A percentile compares a stretch with the other conserved stretches of the same genome.
Evolutionary conservation across 1,140 invertebrate genomes (phyloP).

Genomic region (Wiebesia pumilae): DNA sequence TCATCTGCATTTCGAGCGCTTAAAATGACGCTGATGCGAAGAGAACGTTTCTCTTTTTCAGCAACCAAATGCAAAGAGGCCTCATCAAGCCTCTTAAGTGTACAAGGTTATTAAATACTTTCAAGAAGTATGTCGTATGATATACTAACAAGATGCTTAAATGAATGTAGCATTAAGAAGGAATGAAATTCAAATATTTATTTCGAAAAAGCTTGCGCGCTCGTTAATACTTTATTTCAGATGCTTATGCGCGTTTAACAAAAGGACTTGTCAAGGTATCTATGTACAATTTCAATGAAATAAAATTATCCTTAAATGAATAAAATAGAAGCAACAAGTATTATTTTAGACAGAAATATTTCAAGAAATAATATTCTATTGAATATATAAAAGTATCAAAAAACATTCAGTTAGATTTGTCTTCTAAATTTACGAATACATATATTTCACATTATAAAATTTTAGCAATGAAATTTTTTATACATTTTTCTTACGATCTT

Average conservation of each 20-base stretch:
- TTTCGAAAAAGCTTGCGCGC: neutral
- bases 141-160: neutral
- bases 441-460: too few relatives aligned
- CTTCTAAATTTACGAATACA: too few relatives aligned
- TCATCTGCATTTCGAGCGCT: neutral
- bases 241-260: neutral
- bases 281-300: neutral
- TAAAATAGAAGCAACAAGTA: neutral
- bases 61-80: neutral
- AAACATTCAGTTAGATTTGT: too few relatives aligned
- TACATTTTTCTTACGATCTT: too few relatives aligned
- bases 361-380: too few relatives aligned
- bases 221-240: too few relatives aligned
- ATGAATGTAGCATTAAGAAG: neutral
- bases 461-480: too few relatives aligned
- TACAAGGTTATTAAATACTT: slow-evolving; percentile 3
- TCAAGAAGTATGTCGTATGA: neutral
- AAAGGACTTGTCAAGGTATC: neutral
- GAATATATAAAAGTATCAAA: too few relatives aligned
- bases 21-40: neutral
- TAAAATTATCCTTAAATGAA: neutral
- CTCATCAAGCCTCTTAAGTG: neutral
- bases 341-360: neutral
- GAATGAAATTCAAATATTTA: neutral
- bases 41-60: neutral